A percentile compares a stretch with the other conserved stretches of the same genome.
Conservation (phyloP, 2,113 vertebrate species). For the Gymnocephalus cernua region DNA sequence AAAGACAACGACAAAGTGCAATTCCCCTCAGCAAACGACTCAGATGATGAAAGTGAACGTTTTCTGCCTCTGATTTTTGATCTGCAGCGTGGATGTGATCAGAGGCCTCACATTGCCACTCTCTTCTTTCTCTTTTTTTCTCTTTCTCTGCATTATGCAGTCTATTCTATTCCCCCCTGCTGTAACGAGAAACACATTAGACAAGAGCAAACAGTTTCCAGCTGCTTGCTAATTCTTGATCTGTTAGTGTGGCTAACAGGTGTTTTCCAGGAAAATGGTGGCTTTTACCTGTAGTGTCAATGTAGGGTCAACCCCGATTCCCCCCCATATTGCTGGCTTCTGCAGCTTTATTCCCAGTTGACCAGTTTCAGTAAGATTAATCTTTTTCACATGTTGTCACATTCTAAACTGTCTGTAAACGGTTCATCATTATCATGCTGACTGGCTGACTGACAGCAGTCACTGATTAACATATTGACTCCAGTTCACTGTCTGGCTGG, state of each 20-base stretch:
- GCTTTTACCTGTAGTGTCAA: constrained; percentile 32
- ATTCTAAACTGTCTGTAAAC: not conserved
- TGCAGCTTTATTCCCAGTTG: constrained; percentile 21
- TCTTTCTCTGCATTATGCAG: constrained; percentile 65
- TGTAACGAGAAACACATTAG: constrained; percentile 59
- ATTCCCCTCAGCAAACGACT: constrained; percentile 70
- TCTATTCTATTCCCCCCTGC: constrained; percentile 51
- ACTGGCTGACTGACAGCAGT: constrained; percentile 71
- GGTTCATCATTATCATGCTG: constrained; percentile 56
- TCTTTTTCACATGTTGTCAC: constrained; percentile 39
- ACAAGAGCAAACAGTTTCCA: constrained; percentile 76
- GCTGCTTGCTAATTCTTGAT: constrained; percentile 77
- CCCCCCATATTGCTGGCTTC: not conserved
- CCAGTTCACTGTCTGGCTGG: constrained; percentile 71
- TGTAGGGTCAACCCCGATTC: constrained; percentile 6
- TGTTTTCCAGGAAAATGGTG: constrained; percentile 52
- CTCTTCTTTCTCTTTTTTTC: constrained; percentile 26
- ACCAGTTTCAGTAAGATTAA: not conserved
- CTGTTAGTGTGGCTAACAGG: constrained; percentile 49
- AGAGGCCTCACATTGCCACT: constrained; percentile 60
- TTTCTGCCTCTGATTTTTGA: constrained; percentile 79
- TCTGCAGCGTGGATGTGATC: constrained; percentile 72
- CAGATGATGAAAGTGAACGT: constrained; percentile 81
- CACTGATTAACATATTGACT: constrained; percentile 79
- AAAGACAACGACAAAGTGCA: constrained; percentile 69